These are phyloP conservation scores for Yponomeuta malinellus DNA, from an alignment of 2,888 invertebrate genomes.

Conservation along the genomic window DNA sequence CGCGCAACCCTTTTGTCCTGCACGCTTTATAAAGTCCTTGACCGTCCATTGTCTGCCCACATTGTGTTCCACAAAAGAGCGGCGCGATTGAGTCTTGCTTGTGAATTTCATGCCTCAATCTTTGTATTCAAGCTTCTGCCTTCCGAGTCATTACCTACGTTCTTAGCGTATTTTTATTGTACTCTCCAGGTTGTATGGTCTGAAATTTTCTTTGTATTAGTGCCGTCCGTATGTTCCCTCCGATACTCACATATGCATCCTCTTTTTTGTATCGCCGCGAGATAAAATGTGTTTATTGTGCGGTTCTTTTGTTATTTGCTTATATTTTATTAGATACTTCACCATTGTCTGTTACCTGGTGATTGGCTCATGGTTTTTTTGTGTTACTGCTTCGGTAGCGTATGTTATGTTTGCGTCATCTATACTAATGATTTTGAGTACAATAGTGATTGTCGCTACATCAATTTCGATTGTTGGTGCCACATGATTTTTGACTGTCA, in stretches of 20 bases:
- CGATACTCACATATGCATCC: neutral
- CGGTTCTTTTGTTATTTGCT: constrained; percentile 21
- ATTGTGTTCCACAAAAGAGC: constrained; percentile 60
- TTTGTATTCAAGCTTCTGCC: constrained; percentile 65
- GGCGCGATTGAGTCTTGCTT: constrained; percentile 63
- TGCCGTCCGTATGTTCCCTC: neutral
- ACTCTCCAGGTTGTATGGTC: constrained; percentile 30
- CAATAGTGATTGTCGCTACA: constrained; percentile 68
- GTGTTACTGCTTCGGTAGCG: constrained; percentile 45
- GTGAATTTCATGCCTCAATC: constrained; percentile 70
- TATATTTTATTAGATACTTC: constrained; percentile 34
- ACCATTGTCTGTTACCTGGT: constrained; percentile 36
- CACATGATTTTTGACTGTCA: constrained; percentile 54
- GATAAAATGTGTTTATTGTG: constrained; percentile 43
- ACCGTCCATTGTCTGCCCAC: constrained; percentile 53
- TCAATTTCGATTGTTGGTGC: constrained; percentile 33
- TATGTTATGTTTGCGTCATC: constrained; percentile 69
- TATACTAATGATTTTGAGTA: constrained; percentile 72
- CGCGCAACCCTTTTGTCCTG: constrained; percentile 60
- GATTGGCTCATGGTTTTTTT: constrained; percentile 67
- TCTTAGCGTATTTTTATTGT: constrained; percentile 60
- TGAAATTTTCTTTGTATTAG: constrained; percentile 15
- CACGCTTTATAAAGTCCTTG: constrained; percentile 59
- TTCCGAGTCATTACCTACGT: constrained; percentile 69
- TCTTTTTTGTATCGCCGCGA: constrained; percentile 5